Conservation (phyloP, 2,888 invertebrate genomes). For the Corbicula japonica region DNA sequence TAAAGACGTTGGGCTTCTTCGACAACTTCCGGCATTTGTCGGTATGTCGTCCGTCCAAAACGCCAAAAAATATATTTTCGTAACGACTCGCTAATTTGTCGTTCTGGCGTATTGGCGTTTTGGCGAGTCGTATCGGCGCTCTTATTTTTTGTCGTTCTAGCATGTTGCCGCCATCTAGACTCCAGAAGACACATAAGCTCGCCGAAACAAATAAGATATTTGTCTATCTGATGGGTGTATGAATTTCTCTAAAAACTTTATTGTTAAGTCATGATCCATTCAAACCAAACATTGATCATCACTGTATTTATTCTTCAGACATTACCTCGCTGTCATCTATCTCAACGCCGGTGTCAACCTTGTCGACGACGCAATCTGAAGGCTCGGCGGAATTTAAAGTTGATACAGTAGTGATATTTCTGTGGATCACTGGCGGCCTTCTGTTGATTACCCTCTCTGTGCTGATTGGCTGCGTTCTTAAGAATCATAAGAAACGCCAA, state of each 20-base stretch:
- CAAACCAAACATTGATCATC: background rate
- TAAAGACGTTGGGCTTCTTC: no score
- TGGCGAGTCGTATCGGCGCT: no score
- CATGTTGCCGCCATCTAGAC: no score
- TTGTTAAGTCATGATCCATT: background rate
- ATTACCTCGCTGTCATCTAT: background rate
- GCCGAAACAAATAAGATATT: no score
- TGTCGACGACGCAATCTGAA: conserved; percentile 3
- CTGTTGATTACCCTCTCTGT: conserved; percentile 68
- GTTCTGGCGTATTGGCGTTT: no score
- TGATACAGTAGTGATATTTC: conserved; percentile 70
- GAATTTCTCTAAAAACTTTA: background rate
- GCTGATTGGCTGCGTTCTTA: conserved; percentile 70
- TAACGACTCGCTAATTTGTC: no score
- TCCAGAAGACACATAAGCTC: no score
- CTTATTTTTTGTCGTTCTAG: no score
- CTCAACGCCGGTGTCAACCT: background rate
- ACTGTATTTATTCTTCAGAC: background rate
- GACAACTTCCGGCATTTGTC: no score
- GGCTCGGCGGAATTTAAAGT: conserved; percentile 30
- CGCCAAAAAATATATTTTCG: no score
- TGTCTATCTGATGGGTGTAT: background rate
- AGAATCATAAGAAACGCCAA: conserved; percentile 65
- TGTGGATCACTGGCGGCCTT: conserved; percentile 74
- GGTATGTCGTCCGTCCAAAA: no score